Conservation (phyloP, 2,113 vertebrate genomes). For the Synodontis membranacea region DNA sequence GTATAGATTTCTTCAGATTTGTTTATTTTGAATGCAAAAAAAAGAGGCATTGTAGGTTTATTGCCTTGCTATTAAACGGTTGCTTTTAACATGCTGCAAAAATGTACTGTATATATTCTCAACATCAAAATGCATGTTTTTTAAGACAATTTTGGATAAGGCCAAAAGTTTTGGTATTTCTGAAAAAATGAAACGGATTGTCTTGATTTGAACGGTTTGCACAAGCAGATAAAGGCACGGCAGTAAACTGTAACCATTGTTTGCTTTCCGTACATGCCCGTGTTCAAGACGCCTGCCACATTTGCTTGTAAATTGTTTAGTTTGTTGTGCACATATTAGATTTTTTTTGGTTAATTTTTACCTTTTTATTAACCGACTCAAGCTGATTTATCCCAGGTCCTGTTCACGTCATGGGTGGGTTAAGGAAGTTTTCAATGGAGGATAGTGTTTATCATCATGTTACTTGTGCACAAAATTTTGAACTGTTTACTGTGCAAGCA, state of each 20-base stretch:
- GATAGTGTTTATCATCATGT: not conserved
- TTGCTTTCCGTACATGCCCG: not conserved
- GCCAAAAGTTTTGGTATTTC: constrained; percentile 2
- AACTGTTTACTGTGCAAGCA: constrained; percentile 5
- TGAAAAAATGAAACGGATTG: not conserved
- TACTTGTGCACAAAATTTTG: not conserved
- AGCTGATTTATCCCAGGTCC: not conserved
- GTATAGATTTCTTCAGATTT: not conserved
- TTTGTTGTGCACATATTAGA: not conserved
- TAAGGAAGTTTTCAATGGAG: not conserved
- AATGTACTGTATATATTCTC: not conserved
- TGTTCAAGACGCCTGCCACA: not conserved
- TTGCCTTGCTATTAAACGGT: not conserved
- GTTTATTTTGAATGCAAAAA: not conserved
- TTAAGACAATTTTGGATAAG: not conserved
- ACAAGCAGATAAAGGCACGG: not conserved
- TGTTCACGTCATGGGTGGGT: not conserved
- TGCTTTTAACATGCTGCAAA: constrained; percentile 12
- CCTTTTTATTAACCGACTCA: not conserved
- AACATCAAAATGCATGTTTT: not conserved
- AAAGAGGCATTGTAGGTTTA: not conserved
- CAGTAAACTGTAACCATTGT: not conserved
- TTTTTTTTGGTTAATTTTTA: not conserved
- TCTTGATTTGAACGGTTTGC: not conserved
- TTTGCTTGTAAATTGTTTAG: not conserved